These are phyloP conservation scores for Altica lythri DNA, from an alignment of 2,888 invertebrate genomes.

Conservation along the genomic window DNA sequence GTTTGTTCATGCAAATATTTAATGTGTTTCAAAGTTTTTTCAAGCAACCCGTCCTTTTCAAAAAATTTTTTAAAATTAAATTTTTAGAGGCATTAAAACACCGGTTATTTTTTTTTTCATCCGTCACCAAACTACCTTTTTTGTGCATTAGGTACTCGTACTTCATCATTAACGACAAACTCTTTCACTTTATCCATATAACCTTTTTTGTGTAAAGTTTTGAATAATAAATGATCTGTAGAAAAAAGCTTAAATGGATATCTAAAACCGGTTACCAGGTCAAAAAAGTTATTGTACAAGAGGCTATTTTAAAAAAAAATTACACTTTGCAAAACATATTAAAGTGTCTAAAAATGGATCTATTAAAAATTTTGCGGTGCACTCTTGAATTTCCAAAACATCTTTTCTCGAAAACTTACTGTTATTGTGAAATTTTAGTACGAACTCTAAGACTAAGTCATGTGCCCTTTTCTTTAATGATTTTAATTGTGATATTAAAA, in stretches of 20 bases:
- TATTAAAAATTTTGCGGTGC: neutral
- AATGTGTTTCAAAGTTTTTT: conserved; percentile 7
- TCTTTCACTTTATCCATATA: conserved; percentile 8
- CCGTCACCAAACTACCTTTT: neutral
- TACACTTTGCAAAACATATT: neutral
- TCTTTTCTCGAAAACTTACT: conserved; percentile 21
- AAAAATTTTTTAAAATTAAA: conserved; percentile 25
- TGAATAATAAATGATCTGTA: conserved; percentile 9
- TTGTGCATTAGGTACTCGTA: neutral
- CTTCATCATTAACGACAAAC: conserved; percentile 8
- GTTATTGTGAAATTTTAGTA: conserved; percentile 14
- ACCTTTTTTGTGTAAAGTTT: neutral
- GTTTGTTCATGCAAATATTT: neutral
- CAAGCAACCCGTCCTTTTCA: conserved; percentile 16
- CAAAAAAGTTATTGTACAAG: conserved; percentile 2
- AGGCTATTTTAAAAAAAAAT: neutral
- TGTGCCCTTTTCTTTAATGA: neutral
- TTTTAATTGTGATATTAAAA: neutral
- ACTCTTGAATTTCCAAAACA: conserved; percentile 15
- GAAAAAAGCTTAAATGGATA: neutral
- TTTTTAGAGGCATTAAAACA: conserved; percentile 48
- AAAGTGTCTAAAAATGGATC: conserved; percentile 1
- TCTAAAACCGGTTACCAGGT: neutral
- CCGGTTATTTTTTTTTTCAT: conserved; percentile 44
- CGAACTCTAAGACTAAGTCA: neutral